phyloP scores from a whole-genome alignment of 2,888 invertebrate genomes.

The Linnaemya tessellans region DNA sequence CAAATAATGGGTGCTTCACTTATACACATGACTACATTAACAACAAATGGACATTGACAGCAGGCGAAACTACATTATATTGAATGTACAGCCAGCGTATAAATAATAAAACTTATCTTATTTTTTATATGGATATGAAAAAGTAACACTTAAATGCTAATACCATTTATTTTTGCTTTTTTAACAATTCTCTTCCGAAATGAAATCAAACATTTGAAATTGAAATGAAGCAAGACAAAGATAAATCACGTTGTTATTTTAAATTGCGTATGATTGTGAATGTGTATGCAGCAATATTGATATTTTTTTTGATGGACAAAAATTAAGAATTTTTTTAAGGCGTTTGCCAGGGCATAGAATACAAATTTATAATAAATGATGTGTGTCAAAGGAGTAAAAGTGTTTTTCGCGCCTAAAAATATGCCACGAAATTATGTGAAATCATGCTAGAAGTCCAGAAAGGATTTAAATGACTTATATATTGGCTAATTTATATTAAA shows the following conservation, averaged over 20 bases:
- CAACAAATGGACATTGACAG: conserved; percentile 75
- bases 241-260: conserved; percentile 65
- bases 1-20: conserved; percentile 56
- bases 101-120: conserved; percentile 67
- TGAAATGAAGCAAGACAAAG: conserved; percentile 51
- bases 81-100: conserved; percentile 36
- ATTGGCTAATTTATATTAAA: neutral
- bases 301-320: conserved; percentile 1
- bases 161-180: conserved; percentile 40
- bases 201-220: conserved; percentile 53
- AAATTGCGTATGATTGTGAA: neutral
- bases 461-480: neutral
- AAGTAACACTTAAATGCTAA: conserved; percentile 66
- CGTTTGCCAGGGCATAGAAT: conserved; percentile 29
- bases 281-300: conserved; percentile 20
- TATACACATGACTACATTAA: conserved; percentile 49
- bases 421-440: conserved; percentile 9
- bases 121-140: conserved; percentile 3
- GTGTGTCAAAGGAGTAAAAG: neutral
- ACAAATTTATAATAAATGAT: conserved; percentile 10
- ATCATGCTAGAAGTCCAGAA: neutral
- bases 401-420: conserved; percentile 1
- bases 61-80: conserved; percentile 72
- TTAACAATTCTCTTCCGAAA: conserved; percentile 5
- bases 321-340: conserved; percentile 26